Evolutionary conservation across 2,888 invertebrate species (phyloP).

Genomic region (Tetragnatha montana): DNA sequence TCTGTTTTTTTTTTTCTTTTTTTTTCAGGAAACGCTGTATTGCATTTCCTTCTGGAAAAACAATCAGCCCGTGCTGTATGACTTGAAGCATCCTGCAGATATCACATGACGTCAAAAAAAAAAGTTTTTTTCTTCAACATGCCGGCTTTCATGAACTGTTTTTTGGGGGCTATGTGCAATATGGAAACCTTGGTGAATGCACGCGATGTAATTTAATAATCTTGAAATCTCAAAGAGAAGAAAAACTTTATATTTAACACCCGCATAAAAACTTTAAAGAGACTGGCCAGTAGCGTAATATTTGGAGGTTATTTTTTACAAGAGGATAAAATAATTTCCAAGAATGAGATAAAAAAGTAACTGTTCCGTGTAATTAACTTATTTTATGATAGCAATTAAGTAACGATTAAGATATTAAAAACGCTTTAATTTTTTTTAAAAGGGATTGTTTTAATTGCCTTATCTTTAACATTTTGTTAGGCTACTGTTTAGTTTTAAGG

Average conservation of each 20-base stretch:
- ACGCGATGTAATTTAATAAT: slow-evolving; percentile 31
- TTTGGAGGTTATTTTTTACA: neutral
- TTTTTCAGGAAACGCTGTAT: slow-evolving; percentile 21
- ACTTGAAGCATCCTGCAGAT: slow-evolving; percentile 20
- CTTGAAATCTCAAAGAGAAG: neutral
- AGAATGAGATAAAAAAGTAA: neutral
- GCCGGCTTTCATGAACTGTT: neutral
- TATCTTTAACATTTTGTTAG: too few species aligned
- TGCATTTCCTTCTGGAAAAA: slow-evolving; percentile 52
- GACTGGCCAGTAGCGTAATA: neutral
- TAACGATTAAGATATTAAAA: neutral
- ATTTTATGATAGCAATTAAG: neutral
- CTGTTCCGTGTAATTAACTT: neutral
- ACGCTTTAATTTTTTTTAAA: too few species aligned
- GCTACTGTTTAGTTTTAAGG: too few species aligned
- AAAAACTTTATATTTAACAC: neutral
- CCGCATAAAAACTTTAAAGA: neutral
- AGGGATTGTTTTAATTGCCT: too few species aligned
- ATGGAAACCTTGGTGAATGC: slow-evolving; percentile 13
- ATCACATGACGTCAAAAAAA: slow-evolving; percentile 33
- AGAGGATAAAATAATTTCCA: neutral
- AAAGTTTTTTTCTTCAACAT: slow-evolving; percentile 5
- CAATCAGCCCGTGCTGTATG: slow-evolving; percentile 50
- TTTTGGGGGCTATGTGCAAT: slow-evolving; percentile 5
- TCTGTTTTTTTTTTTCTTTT: slow-evolving; percentile 4